Evolutionary conservation across 2,888 invertebrate species (phyloP).

Genomic region (Myopa testacea): DNA sequence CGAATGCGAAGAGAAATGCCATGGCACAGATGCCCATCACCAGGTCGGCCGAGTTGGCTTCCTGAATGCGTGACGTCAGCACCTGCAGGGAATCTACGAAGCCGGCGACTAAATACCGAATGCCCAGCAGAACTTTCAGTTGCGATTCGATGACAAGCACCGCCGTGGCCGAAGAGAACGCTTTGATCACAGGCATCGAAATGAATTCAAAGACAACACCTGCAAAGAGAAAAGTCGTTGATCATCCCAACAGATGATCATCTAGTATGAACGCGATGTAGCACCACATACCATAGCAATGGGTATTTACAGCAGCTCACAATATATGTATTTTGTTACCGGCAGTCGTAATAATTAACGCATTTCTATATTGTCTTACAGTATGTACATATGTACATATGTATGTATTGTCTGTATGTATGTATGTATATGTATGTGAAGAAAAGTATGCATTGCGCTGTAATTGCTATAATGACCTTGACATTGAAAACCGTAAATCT

Average conservation of each 20-base stretch:
- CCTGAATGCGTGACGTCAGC: constrained; percentile 70
- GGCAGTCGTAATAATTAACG: too few relatives aligned
- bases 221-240: constrained; percentile 59
- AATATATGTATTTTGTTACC: too few relatives aligned
- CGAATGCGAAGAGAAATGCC: constrained; percentile 74
- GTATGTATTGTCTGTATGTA: too few relatives aligned
- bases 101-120: constrained; percentile 78
- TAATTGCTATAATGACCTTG: neutral
- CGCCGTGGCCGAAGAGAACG: constrained; percentile 89
- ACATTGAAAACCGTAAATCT: neutral
- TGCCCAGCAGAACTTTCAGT: constrained; percentile 80
- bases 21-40: constrained; percentile 77
- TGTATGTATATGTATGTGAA: neutral
- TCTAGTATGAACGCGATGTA: too few relatives aligned
- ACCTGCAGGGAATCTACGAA: constrained; percentile 73
- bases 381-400: too few relatives aligned
- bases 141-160: constrained; percentile 83
- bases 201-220: constrained; percentile 89
- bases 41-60: constrained; percentile 75
- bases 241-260: too few relatives aligned
- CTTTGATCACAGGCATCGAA: constrained; percentile 84
- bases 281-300: too few relatives aligned
- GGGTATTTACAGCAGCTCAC: too few relatives aligned
- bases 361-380: too few relatives aligned
- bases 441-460: neutral